Evolutionary conservation across 2,888 invertebrate genomes (phyloP), one percentile per base, ranked within the genome.

Genomic region (Priocnemis perturbator): DNA sequence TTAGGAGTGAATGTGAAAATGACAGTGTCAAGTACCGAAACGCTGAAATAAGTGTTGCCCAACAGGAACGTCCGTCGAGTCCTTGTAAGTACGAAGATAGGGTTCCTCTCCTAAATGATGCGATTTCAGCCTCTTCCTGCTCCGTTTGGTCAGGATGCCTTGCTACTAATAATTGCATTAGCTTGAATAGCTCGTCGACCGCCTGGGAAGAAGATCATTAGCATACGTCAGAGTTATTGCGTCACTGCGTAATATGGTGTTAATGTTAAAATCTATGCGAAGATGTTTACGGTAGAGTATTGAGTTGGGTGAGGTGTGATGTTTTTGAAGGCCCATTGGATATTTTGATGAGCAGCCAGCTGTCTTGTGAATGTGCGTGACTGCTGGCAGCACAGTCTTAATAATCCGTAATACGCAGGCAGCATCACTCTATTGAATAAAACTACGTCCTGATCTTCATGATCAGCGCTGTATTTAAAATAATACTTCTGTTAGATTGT

Each of bases 261-360:
- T 26, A 26, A 5, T 26, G 5, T 26, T 7, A 66, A 11, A 9
- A 45, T 44, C 14, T 19, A 26, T 52, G 17, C 30, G 17, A 30
- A 53, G 30, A 45, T 61, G 85, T 87, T 89, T 87, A 92, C 94
- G 73, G 93, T 93, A 19, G 96, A 94, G 90, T 98, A 98, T 82
- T 98, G 95, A 21, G 96, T 96, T 5, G 97, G 96, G 90, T 97
- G 97, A n/a, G 97, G 97, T 44, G 97, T 96, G 76, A 98, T 97
- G 89, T 98, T 98, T 85, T 97, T 95, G 89, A 98, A 98, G 26
- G 98, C 98, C 98, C 98, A 98, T 87, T 97, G 96, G 53, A 98
- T 93, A 91, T 98, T 98, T 90, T 98, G 97, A 90, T 98, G 98
- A 78, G 94, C 94, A 0, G 97, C 96, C 65, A 98, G 91, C 84